phyloP scores from a whole-genome alignment of 2,113 vertebrate genomes.

The Miniopterus natalensis region DNA sequence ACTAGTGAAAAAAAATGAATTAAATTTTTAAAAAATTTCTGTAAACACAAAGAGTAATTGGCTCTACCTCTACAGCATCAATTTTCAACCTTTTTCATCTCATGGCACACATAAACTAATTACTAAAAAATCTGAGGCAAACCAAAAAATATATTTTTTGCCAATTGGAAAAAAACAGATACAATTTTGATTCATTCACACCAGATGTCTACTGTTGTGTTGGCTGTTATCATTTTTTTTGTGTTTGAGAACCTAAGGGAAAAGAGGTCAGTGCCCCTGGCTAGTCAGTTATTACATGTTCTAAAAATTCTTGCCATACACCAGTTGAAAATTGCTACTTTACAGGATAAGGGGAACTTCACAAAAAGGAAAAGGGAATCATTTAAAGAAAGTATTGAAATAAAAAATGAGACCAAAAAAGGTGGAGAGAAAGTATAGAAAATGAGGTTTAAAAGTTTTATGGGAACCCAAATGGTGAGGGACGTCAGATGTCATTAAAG shows the following conservation, averaged over 20 bases:
- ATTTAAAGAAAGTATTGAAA: slow-evolving; percentile 15
- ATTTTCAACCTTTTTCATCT: background rate
- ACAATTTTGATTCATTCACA: background rate
- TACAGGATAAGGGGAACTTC: background rate
- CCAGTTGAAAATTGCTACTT: background rate
- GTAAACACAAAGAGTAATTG: slow-evolving; percentile 10
- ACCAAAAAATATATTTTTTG: background rate
- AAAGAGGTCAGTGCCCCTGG: background rate
- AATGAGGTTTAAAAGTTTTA: slow-evolving; percentile 19
- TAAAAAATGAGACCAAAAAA: slow-evolving; percentile 35
- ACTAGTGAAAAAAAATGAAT: background rate
- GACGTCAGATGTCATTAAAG: background rate
- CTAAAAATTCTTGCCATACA: background rate
- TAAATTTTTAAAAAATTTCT: slow-evolving; percentile 14
- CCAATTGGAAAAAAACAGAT: background rate
- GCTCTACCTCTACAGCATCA: background rate
- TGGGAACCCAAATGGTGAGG: background rate
- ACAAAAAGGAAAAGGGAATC: background rate
- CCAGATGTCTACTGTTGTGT: background rate
- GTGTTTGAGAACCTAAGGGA: background rate
- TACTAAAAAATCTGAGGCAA: background rate
- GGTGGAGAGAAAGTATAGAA: background rate
- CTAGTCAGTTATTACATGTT: background rate
- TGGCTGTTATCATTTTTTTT: background rate
- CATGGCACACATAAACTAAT: background rate